phyloP scores from a whole-genome alignment of 2,888 invertebrate species.

The Pollenia labialis region DNA sequence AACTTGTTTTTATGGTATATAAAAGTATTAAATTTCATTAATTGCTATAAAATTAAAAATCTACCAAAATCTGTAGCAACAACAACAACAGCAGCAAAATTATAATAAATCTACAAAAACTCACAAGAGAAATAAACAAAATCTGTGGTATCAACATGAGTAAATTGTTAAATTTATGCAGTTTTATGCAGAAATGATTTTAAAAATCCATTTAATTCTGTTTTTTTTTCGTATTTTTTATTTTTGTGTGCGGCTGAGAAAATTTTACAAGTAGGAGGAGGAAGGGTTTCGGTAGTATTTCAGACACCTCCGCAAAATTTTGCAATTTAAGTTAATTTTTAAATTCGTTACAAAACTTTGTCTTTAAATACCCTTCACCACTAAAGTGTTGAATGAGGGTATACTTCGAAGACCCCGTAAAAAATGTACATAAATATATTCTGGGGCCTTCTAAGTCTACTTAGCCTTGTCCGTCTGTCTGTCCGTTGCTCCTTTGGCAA shows the following conservation, averaged over 20 bases:
- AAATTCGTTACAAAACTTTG: too few species aligned
- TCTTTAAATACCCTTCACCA: too few species aligned
- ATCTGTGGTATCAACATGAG: constrained; percentile 1
- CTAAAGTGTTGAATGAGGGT: too few species aligned
- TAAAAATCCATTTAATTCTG: constrained; percentile 7
- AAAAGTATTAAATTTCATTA: constrained; percentile 82
- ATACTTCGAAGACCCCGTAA: too few species aligned
- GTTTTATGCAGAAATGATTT: constrained; percentile 45
- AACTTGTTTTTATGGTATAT: constrained; percentile 70
- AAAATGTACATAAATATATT: too few species aligned
- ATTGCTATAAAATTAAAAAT: constrained; percentile 77
- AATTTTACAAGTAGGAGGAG: constrained; percentile 29
- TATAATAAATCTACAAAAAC: constrained; percentile 75
- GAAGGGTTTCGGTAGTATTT: constrained; percentile 60
- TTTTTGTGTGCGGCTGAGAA: constrained; percentile 51
- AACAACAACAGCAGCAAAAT: constrained; percentile 56
- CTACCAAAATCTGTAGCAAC: constrained; percentile 20
- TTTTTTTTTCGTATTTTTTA: background rate
- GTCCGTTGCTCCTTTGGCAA: too few species aligned
- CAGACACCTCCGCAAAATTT: constrained; percentile 35
- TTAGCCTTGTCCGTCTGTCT: too few species aligned
- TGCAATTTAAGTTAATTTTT: background rate
- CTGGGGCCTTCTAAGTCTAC: too few species aligned
- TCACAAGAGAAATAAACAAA: constrained; percentile 12
- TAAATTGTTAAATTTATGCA: constrained; percentile 57